These are phyloP conservation scores for Margaritifera margaritifera DNA, from an alignment of 2,888 invertebrate species.

Conservation along the genomic window DNA sequence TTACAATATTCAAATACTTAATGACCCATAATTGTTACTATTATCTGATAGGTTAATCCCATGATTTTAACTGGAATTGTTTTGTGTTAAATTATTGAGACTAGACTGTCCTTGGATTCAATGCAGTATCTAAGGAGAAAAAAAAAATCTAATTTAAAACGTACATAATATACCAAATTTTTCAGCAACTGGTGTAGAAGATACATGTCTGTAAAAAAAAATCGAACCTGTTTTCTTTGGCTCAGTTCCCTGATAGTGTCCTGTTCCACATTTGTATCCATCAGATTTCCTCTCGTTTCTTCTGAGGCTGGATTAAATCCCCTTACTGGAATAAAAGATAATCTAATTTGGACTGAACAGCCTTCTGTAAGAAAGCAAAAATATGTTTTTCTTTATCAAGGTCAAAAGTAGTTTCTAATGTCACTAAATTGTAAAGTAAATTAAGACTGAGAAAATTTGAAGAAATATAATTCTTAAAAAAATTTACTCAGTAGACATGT, in stretches of 20 bases:
- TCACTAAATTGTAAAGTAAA: too few species aligned
- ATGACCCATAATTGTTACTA: too few species aligned
- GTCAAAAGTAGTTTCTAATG: too few species aligned
- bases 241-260: slow-evolving; percentile 86
- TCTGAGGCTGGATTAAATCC: slow-evolving; percentile 73
- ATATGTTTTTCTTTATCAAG: neutral
- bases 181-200: neutral
- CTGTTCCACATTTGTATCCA: slow-evolving; percentile 77
- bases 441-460: too few species aligned
- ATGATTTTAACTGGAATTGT: too few species aligned
- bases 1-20: too few species aligned
- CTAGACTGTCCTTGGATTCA: too few species aligned
- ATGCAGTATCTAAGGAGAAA: neutral
- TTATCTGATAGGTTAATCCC: too few species aligned
- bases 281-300: slow-evolving; percentile 67
- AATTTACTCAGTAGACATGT: too few species aligned
- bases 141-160: slow-evolving; percentile 1
- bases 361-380: too few species aligned
- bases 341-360: neutral
- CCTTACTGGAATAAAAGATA: slow-evolving; percentile 62
- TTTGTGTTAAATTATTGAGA: too few species aligned
- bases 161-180: neutral
- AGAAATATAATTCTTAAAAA: too few species aligned
- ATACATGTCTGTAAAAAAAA: neutral
- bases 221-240: slow-evolving; percentile 81